Evolutionary conservation across 2,113 vertebrate species (phyloP).

Genomic region (Blennius ocellaris): DNA sequence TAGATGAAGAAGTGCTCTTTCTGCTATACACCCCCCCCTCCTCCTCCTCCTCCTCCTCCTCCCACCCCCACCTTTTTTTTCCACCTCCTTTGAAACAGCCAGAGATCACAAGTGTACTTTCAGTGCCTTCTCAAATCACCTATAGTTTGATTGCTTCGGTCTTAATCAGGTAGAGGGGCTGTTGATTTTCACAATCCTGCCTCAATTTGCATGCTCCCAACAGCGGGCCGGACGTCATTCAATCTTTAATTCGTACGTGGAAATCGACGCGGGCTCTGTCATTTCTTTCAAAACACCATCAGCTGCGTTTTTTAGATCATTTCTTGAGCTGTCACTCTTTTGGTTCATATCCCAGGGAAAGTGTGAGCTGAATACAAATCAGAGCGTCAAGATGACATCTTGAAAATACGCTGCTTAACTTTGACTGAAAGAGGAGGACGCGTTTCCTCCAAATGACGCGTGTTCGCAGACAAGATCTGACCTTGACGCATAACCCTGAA

Average conservation of each 20-base stretch:
- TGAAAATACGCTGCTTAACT: constrained; percentile 42
- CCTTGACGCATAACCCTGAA: constrained; percentile 32
- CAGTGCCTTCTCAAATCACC: constrained; percentile 53
- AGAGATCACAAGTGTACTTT: constrained; percentile 58
- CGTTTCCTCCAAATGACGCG: constrained; percentile 25
- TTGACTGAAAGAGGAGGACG: constrained; percentile 38
- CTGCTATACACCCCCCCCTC: constrained; percentile 41
- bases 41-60: no score
- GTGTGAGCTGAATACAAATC: constrained; percentile 47
- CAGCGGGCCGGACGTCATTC: not conserved
- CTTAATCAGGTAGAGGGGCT: constrained; percentile 22
- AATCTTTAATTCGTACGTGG: not conserved
- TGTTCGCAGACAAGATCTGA: constrained; percentile 35
- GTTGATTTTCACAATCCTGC: constrained; percentile 18
- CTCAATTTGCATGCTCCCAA: constrained; percentile 1
- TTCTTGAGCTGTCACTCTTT: constrained; percentile 38
- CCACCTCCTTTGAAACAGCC: constrained; percentile 45
- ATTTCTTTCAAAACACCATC: constrained; percentile 26
- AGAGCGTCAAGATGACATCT: constrained; percentile 39
- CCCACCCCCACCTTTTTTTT: no score
- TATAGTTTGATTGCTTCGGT: constrained; percentile 44
- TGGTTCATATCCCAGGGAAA: constrained; percentile 32
- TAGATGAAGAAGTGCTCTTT: constrained; percentile 74
- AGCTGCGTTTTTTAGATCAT: constrained; percentile 28
- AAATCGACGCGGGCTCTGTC: not conserved